Percentiles rank a stretch among this genome's conserved stretches.
These are phyloP conservation scores for Megathymus violae DNA, from an alignment of 1,140 invertebrate species.

Conservation along the genomic window DNA sequence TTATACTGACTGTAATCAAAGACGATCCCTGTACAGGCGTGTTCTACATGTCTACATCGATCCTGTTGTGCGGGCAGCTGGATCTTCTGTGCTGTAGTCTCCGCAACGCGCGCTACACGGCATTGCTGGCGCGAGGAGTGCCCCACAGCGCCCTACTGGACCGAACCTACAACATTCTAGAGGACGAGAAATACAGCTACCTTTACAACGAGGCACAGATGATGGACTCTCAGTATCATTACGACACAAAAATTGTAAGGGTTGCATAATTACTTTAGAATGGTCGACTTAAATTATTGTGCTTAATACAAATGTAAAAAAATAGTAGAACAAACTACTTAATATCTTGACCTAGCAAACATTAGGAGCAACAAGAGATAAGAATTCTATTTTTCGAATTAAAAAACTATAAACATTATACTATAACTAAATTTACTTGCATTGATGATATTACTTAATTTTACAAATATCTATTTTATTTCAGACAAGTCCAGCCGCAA, in stretches of 20 bases:
- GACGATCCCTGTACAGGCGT: no score
- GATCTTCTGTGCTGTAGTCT: conserved; percentile 68
- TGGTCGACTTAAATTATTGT: no score
- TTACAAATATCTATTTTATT: conserved; percentile 10
- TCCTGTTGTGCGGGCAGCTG: conserved; percentile 69
- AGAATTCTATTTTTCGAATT: no score
- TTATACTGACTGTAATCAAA: no score
- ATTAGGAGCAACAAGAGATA: no score
- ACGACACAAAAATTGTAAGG: conserved; percentile 52
- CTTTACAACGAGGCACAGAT: conserved; percentile 57
- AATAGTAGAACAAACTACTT: no score
- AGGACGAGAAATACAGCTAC: conserved; percentile 60
- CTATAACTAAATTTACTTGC: no score
- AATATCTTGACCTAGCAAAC: no score
- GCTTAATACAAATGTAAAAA: no score
- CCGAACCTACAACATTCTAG: conserved; percentile 35
- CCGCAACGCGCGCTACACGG: conserved; percentile 63
- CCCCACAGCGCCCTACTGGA: conserved; percentile 38
- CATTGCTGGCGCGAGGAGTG: conserved; percentile 52
- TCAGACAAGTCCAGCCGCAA: conserved; percentile 16
- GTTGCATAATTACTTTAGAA: no score
- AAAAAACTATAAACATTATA: no score
- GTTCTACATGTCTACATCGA: conserved; percentile 64
- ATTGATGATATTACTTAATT: no score
- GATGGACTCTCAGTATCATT: conserved; percentile 52